Conservation (phyloP, 2,888 invertebrate species). For the Nemurella pictetii region DNA sequence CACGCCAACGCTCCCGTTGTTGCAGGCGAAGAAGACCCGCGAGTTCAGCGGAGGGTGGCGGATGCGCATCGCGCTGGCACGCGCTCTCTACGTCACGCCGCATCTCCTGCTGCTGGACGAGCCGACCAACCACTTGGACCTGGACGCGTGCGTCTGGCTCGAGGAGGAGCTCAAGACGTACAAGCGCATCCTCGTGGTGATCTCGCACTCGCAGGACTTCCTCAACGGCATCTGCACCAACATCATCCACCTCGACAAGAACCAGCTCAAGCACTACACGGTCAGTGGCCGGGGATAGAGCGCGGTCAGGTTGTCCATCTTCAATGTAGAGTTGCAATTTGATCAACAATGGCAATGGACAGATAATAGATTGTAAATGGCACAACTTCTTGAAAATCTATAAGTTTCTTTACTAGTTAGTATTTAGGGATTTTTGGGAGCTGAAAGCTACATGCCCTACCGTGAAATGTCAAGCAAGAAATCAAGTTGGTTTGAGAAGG, state of each 20-base stretch:
- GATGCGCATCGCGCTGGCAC: conserved; percentile 96
- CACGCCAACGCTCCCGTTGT: no score
- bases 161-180: conserved; percentile 97
- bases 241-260: conserved; percentile 93
- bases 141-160: conserved; percentile 99
- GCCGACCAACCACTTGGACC: conserved; percentile 91
- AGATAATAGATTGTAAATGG: no score
- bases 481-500: no score
- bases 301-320: no score
- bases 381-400: no score
- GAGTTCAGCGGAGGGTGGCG: conserved; percentile 96
- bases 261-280: conserved; percentile 91
- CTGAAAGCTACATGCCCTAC: no score
- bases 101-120: conserved; percentile 96
- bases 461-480: no score
- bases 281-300: no score
- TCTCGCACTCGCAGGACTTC: conserved; percentile 99
- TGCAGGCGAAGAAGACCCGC: conserved; percentile 62
- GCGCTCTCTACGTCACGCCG: conserved; percentile 96
- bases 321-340: no score
- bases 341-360: no score
- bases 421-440: no score
- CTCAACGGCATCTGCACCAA: conserved; percentile 97
- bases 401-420: no score
- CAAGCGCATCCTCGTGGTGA: conserved; percentile 93